These are phyloP conservation scores for Agonopterix heracliana DNA, from an alignment of 2,888 invertebrate genomes.

Conservation along the genomic window DNA sequence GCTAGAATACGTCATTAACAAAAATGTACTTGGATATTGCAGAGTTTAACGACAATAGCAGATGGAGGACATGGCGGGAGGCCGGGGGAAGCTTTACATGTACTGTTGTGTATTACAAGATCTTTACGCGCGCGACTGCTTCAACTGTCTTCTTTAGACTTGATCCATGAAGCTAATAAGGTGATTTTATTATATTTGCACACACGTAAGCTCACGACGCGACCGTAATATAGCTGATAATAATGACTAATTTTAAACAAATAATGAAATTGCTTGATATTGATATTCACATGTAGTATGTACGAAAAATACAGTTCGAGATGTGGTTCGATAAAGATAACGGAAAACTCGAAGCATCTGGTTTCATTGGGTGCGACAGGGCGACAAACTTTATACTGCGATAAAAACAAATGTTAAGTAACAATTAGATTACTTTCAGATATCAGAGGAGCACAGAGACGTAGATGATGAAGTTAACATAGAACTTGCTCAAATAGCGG, in stretches of 20 bases:
- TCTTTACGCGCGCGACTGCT: slow-evolving; percentile 39
- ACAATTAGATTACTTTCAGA: too few relatives aligned
- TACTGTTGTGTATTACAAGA: slow-evolving; percentile 46
- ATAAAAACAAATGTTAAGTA: too few relatives aligned
- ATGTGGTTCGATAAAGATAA: too few relatives aligned
- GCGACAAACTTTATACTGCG: too few relatives aligned
- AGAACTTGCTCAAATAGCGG: slow-evolving; percentile 48
- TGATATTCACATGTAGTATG: too few relatives aligned
- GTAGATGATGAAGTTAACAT: slow-evolving; percentile 37
- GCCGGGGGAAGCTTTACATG: slow-evolving; percentile 49
- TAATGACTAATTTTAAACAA: too few relatives aligned
- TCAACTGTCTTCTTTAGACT: slow-evolving; percentile 47
- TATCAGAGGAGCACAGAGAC: slow-evolving; percentile 27
- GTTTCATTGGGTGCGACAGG: too few relatives aligned
- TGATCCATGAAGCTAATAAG: slow-evolving; percentile 45
- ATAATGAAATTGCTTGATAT: too few relatives aligned
- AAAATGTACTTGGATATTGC: slow-evolving; percentile 15
- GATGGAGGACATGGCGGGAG: slow-evolving; percentile 43
- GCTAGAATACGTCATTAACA: too few relatives aligned
- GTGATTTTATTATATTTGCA: slow-evolving; percentile 15
- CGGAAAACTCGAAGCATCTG: too few relatives aligned
- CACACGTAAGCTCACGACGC: neutral
- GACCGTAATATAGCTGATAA: neutral
- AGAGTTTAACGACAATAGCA: slow-evolving; percentile 52
- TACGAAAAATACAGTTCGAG: too few relatives aligned